These are phyloP conservation scores for Heterodera filipjevi DNA, from an alignment of 2,888 invertebrate species.

Conservation along the genomic window DNA sequence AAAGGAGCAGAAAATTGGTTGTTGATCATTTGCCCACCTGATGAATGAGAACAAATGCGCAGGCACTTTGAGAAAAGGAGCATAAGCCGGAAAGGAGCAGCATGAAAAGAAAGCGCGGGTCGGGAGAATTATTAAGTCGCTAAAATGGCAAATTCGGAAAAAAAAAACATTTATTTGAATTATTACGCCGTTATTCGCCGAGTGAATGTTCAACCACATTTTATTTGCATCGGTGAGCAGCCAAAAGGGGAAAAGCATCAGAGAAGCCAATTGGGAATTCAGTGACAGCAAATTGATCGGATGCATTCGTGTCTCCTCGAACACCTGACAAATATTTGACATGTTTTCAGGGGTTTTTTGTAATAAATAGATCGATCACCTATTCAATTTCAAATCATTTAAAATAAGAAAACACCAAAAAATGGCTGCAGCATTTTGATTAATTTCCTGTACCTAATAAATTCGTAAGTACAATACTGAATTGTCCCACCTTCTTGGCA, in stretches of 20 bases:
- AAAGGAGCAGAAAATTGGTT: not conserved
- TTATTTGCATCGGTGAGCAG: slow-evolving; percentile 37
- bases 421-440: too few species aligned
- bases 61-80: slow-evolving; percentile 91
- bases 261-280: slow-evolving; percentile 72
- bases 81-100: slow-evolving; percentile 73
- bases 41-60: slow-evolving; percentile 89
- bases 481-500: slow-evolving; percentile 83
- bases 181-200: not conserved
- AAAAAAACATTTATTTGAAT: slow-evolving; percentile 70
- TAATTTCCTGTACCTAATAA: too few species aligned
- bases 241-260: slow-evolving; percentile 51
- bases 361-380: too few species aligned
- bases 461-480: not conserved
- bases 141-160: not conserved
- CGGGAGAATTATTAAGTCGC: slow-evolving; percentile 30
- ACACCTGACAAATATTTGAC: slow-evolving; percentile 70
- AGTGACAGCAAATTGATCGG: slow-evolving; percentile 82
- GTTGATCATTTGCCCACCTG: slow-evolving; percentile 45
- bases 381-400: not conserved
- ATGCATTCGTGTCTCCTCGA: slow-evolving; percentile 85
- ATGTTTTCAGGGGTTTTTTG: too few species aligned
- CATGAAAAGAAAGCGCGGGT: slow-evolving; percentile 48
- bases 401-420: too few species aligned
- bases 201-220: slow-evolving; percentile 21